Conservation (phyloP, 2,797 vertebrate genomes). For the Schizothorax lantsangensis region DNA sequence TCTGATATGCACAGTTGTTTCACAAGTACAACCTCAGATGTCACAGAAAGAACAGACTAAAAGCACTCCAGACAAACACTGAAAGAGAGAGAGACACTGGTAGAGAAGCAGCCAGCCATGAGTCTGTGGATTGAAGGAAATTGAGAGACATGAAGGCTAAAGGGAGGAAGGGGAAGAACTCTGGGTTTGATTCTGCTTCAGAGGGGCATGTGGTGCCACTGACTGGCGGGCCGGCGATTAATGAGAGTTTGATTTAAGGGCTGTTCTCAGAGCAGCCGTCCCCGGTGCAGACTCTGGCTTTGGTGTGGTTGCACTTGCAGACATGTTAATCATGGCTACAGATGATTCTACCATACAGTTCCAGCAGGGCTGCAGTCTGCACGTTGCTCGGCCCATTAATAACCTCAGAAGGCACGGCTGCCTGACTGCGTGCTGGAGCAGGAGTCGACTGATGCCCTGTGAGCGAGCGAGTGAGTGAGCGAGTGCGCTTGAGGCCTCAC, state of each 20-base stretch:
- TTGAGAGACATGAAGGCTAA: constrained; percentile 43
- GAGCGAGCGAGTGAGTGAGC: constrained; percentile 5
- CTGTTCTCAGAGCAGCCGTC: constrained; percentile 59
- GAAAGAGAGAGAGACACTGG: constrained; percentile 30
- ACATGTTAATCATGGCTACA: constrained; percentile 63
- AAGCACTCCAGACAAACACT: constrained; percentile 30
- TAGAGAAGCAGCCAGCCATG: neutral
- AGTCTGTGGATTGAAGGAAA: constrained; percentile 48
- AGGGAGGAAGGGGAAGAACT: constrained; percentile 24
- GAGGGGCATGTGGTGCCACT: constrained; percentile 54
- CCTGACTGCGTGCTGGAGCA: constrained; percentile 24
- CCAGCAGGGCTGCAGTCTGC: constrained; percentile 55
- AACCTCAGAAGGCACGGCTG: constrained; percentile 42
- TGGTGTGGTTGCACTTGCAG: constrained; percentile 64
- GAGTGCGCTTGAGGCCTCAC: neutral
- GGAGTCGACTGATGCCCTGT: constrained; percentile 42
- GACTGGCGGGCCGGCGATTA: constrained; percentile 55
- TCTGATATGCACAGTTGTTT: neutral
- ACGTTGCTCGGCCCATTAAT: constrained; percentile 60
- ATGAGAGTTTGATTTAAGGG: constrained; percentile 66
- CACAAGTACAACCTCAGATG: constrained; percentile 1
- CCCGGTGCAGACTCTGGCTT: constrained; percentile 52
- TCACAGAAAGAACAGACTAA: constrained; percentile 12
- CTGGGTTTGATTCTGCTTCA: constrained; percentile 53
- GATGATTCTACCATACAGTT: constrained; percentile 64